phyloP scores from a whole-genome alignment of 2,113 vertebrate species.

The Austrofundulus limnaeus region DNA sequence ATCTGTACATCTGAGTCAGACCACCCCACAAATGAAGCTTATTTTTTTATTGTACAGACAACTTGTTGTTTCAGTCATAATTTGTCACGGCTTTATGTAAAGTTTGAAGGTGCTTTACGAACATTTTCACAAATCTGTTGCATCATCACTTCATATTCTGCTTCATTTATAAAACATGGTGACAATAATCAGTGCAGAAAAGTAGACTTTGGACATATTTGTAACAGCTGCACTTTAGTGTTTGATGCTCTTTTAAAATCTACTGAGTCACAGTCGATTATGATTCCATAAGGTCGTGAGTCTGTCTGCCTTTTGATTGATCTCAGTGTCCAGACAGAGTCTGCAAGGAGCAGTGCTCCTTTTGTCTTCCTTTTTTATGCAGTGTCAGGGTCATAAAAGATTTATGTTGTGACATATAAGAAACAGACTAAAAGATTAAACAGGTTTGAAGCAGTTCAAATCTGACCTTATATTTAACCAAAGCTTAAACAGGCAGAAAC shows the following conservation, averaged over 20 bases:
- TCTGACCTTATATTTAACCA: neutral
- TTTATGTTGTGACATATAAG: conserved; percentile 54
- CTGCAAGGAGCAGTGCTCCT: conserved; percentile 43
- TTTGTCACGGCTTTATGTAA: too few relatives aligned
- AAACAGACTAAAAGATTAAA: neutral
- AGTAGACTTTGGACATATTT: neutral
- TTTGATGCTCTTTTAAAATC: conserved; percentile 9
- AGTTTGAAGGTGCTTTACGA: neutral
- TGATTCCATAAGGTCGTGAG: conserved; percentile 45
- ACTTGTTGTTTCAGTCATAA: too few relatives aligned
- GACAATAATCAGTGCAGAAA: neutral
- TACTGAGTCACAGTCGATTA: conserved; percentile 35
- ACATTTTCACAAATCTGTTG: neutral
- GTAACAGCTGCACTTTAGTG: conserved; percentile 7
- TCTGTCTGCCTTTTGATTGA: conserved; percentile 61
- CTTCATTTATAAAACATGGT: neutral
- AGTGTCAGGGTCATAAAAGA: conserved; percentile 72
- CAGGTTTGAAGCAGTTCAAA: neutral
- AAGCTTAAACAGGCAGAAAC: neutral
- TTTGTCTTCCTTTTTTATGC: conserved; percentile 67
- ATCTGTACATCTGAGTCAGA: too few relatives aligned
- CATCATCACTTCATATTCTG: neutral
- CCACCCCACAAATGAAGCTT: too few relatives aligned
- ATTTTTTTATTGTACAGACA: too few relatives aligned
- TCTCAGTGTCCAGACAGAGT: conserved; percentile 27